Percentiles rank a stretch among this genome's conserved stretches.
Conservation (phyloP, 2,113 vertebrate genomes). For the Corythoichthys intestinalis region DNA sequence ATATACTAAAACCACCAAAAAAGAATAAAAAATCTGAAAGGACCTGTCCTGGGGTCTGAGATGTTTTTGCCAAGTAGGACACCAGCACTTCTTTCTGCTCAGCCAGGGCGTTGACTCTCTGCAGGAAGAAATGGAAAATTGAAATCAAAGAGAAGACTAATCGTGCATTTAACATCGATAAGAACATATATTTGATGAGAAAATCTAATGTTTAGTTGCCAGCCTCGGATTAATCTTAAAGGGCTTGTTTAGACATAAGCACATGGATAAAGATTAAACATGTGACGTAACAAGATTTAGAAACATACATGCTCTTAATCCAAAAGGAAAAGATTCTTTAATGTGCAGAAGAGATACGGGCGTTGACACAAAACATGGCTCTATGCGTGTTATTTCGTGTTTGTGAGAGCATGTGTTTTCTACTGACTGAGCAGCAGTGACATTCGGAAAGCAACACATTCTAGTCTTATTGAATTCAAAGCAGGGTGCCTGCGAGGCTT, state of each 20-base stretch:
- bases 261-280: not conserved
- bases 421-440: slow-evolving; percentile 50
- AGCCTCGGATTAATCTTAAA: not conserved
- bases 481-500: slow-evolving; percentile 51
- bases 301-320: not conserved
- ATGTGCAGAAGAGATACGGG: slow-evolving; percentile 1
- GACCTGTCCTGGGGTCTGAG: slow-evolving; percentile 78
- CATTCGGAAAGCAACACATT: slow-evolving; percentile 45
- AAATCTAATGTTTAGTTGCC: not conserved
- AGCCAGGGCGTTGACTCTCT: slow-evolving; percentile 78
- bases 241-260: not conserved
- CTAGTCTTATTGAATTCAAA: slow-evolving; percentile 50
- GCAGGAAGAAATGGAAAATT: slow-evolving; percentile 59
- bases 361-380: slow-evolving; percentile 1
- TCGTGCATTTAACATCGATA: not conserved
- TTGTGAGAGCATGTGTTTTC: slow-evolving; percentile 1
- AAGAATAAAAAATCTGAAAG: not conserved
- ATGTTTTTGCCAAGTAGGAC: slow-evolving; percentile 61
- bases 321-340: not conserved
- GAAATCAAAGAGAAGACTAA: not conserved
- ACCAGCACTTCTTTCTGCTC: slow-evolving; percentile 73
- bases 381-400: slow-evolving; percentile 3
- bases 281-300: not conserved
- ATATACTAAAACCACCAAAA: not conserved
- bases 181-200: not conserved